phyloP scores from a whole-genome alignment of 2,888 invertebrate genomes.

The Callyntrura guangdongensis region DNA sequence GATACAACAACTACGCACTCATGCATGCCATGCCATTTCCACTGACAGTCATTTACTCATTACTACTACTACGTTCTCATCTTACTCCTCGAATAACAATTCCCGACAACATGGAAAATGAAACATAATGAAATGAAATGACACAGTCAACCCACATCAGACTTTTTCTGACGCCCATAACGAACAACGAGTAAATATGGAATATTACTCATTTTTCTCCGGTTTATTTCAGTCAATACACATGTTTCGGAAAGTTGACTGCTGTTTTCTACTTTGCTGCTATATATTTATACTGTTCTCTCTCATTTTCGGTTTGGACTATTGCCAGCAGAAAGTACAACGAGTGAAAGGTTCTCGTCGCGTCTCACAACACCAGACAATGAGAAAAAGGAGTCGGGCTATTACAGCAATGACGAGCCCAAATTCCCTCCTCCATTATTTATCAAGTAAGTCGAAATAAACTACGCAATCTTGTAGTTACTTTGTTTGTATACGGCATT shows the following conservation, averaged over 20 bases:
- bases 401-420: conserved; percentile 84
- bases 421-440: conserved; percentile 83
- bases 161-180: neutral
- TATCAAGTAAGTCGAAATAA: conserved; percentile 82
- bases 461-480: neutral
- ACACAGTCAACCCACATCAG: neutral
- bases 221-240: too few species aligned
- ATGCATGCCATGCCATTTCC: neutral
- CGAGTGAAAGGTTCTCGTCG: conserved; percentile 84
- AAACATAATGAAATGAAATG: conserved; percentile 16
- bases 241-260: neutral
- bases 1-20: too few species aligned
- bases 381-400: conserved; percentile 84
- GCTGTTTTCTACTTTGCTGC: neutral
- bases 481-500: neutral
- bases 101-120: too few species aligned
- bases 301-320: conserved; percentile 56
- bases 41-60: conserved; percentile 57
- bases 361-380: conserved; percentile 84
- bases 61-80: conserved; percentile 58
- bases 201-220: neutral
- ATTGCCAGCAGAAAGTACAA: conserved; percentile 83
- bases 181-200: neutral
- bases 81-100: conserved; percentile 50
- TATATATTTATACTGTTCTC: conserved; percentile 32